Evolutionary conservation across 2,113 vertebrate species (phyloP).

Genomic region (Ammodytes dubius): DNA sequence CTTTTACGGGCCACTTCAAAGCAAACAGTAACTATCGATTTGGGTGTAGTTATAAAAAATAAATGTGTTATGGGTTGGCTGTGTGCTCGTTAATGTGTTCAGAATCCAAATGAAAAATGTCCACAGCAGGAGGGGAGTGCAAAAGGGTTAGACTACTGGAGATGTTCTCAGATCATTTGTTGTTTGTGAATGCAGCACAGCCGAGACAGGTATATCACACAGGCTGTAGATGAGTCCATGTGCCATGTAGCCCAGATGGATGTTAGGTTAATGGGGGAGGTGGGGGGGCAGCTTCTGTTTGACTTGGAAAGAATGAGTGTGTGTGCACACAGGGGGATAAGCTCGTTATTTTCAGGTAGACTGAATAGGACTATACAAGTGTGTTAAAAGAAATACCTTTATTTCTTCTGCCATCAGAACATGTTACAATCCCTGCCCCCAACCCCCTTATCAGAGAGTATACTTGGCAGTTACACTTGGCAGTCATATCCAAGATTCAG

Average conservation of each 20-base stretch:
- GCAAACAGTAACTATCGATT: slow-evolving; percentile 35
- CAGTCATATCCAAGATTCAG: slow-evolving; percentile 47
- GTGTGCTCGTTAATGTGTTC: slow-evolving; percentile 24
- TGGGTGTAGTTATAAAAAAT: neutral
- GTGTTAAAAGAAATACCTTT: slow-evolving; percentile 7
- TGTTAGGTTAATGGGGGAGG: slow-evolving; percentile 10
- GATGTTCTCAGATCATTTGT: slow-evolving; percentile 43
- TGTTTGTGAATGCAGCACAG: slow-evolving; percentile 15
- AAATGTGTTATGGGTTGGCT: slow-evolving; percentile 15
- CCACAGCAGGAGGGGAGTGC: neutral
- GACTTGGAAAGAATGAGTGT: slow-evolving; percentile 30
- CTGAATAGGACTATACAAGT: slow-evolving; percentile 9
- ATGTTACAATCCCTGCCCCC: neutral
- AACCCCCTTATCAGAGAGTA: slow-evolving; percentile 1
- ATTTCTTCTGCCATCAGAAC: slow-evolving; percentile 10
- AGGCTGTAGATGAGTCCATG: slow-evolving; percentile 35
- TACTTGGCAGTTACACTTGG: slow-evolving; percentile 42
- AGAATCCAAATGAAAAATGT: slow-evolving; percentile 25
- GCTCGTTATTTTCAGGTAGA: slow-evolving; percentile 41
- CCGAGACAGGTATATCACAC: slow-evolving; percentile 23
- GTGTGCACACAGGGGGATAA: neutral
- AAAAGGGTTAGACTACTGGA: neutral
- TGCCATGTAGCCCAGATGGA: slow-evolving; percentile 57
- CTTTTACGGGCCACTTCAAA: slow-evolving; percentile 22
- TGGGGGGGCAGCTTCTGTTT: slow-evolving; percentile 36